Conservation (phyloP, 2,113 vertebrate species). For the Chloroceryle aenea region DNA sequence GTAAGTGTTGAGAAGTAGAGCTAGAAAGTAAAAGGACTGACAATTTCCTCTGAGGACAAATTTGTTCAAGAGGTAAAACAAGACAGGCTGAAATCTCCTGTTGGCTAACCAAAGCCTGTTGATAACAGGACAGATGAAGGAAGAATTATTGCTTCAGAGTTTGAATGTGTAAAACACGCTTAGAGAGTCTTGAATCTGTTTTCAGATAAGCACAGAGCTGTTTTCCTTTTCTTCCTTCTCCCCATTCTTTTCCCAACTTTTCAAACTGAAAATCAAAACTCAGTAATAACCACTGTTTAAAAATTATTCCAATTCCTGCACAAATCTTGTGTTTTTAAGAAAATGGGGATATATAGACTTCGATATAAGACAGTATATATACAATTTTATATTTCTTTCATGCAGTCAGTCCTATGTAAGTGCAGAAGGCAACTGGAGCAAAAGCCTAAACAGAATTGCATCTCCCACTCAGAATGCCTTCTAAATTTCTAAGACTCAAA, state of each 20-base stretch:
- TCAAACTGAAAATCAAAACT: not conserved
- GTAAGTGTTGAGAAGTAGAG: not conserved
- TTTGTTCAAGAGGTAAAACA: not conserved
- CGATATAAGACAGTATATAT: not conserved
- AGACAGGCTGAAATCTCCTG: not conserved
- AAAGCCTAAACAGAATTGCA: not conserved
- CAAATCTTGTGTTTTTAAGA: not conserved
- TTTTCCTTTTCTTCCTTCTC: not conserved
- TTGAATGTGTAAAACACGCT: not conserved
- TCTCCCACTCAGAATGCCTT: slow-evolving; percentile 18
- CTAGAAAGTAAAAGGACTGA: not conserved
- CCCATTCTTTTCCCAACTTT: not conserved
- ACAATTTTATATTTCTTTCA: not conserved
- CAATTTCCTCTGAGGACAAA: not conserved
- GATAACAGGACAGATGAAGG: not conserved
- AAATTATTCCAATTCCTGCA: not conserved
- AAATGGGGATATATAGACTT: not conserved
- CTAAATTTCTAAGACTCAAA: slow-evolving; percentile 49
- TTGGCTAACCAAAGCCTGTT: not conserved
- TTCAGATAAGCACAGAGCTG: not conserved
- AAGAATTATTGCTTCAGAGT: not conserved
- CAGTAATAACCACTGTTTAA: not conserved
- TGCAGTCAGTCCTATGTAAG: not conserved
- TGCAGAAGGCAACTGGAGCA: not conserved
- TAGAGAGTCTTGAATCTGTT: not conserved